Evolutionary conservation across 1,140 invertebrate genomes (phyloP).

Genomic region (Chrysopa pallens): DNA sequence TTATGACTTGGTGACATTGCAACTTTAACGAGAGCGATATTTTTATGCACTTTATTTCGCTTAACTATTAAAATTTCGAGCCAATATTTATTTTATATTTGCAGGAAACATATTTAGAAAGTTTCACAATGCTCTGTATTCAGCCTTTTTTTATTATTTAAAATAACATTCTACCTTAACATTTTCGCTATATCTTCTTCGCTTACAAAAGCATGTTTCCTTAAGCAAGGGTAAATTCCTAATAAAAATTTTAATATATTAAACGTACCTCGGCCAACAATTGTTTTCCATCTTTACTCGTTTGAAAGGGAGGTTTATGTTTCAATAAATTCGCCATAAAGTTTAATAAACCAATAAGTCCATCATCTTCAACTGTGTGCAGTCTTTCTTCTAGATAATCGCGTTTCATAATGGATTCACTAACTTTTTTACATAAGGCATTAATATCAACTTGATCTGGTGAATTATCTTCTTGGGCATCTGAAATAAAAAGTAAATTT

Average conservation of each 20-base stretch:
- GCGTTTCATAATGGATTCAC: conserved; percentile 50
- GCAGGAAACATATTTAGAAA: not conserved
- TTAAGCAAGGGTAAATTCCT: no score
- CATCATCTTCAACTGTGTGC: conserved; percentile 69
- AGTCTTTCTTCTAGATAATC: conserved; percentile 69
- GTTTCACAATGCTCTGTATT: no score
- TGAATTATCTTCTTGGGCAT: conserved; percentile 32
- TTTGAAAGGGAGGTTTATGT: conserved; percentile 74
- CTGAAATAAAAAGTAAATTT: conserved; percentile 9
- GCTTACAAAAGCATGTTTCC: not conserved
- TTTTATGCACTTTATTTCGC: no score
- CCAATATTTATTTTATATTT: no score
- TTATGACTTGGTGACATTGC: no score
- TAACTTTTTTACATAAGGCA: conserved; percentile 53
- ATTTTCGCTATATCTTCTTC: no score
- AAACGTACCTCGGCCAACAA: conserved; percentile 38
- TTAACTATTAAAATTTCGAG: no score
- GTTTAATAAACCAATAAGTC: conserved; percentile 73
- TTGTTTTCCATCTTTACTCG: conserved; percentile 54
- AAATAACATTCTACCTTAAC: no score
- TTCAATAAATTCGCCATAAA: conserved; percentile 72
- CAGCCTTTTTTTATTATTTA: no score
- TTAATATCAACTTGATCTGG: conserved; percentile 47
- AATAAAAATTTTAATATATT: no score
- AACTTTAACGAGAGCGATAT: no score